Evolutionary conservation across 2,113 vertebrate genomes (phyloP), one percentile per base, ranked within the genome.

Genomic region (cat (Felis catus)): DNA sequence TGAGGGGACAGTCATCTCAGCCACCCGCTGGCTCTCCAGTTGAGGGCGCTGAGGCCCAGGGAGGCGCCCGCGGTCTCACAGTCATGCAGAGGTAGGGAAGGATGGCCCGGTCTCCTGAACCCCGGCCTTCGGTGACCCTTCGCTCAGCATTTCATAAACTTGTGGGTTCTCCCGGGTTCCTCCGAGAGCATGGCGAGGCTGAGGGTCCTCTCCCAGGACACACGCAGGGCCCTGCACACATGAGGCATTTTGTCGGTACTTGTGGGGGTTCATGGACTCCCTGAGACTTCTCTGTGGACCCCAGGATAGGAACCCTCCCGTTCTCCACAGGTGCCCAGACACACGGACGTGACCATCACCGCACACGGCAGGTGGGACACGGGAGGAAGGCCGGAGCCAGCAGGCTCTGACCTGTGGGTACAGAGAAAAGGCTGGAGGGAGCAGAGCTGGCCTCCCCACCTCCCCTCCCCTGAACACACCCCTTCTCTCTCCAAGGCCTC

Each of bases 341-440:
- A 7, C 2, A 7, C 25, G 0, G 5, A 31, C 21, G 9, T 4
- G 1, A 4, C 25, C 68, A 27, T 88, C 23, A 4, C 4, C 15
- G 29, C 58, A 53, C 51, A 16, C 14, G 29, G n/a, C 2, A 3
- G 55, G 29, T 0, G 7, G 63, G 45, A 14, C 6, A 29, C 2
- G 4, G 55, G 33, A 51, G 36, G 45, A 31, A 10, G 31, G 9
- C 1, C 0, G 0, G 65, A 41, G 83, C 41, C 68, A n/a, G 14
- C 0, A 1, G 90, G 1, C 1, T 16, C 76, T n/a, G 5, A 70
- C n/a, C 21, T 3, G 11, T 19, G 31, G 9, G 25, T 21, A 41
- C 23, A 1, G 31, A 76, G 4, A 19, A 41, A 78, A 41, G 25
- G 25, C 27, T 13, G 53, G 33, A 15, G 55, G 3, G 1, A 36